Base-by-base conservation (phyloP, 2,113 vertebrate species). In the Saiga tatarica region DNA sequence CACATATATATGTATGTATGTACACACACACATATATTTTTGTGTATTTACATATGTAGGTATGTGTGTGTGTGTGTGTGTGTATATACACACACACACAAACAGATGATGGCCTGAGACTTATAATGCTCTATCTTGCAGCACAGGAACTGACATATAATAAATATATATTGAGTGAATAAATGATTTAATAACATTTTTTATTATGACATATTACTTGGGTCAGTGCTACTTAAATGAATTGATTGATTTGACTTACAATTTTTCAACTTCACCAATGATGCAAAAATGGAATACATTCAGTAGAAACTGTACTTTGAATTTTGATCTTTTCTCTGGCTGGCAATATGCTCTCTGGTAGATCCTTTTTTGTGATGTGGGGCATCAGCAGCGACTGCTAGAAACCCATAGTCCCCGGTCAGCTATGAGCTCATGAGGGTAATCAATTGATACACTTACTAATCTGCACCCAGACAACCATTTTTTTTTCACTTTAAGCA, bases 91-190 rank as follows among this genome's bases (percentile, higher is more conserved):
- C 17, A 53, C 52, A 57, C 8, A 57, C 23, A 59, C 10, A 59
- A 5, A 26, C 10, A 59, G 25, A 59, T 33, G 5, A 59, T 33
- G 2, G 52, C 23, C 12, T 4, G 0, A 10, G 33, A 25, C 17
- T n/a, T 52, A 50, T 5, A 36, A 53, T 83, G 50, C 3, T 36
- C 5, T 74, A 33, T 94, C 15, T 83, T 17, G 12, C 9, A 39
- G 45, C 11, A 23, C 12, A 76, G 33, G 26, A 47, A 36, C 5
- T 84, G 39, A n/a, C 7, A 88, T 74, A 64, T 55, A 78, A 89
- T 87, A 84, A 55, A 42, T 95, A 53, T 33, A 83, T 71, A 17
- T 16, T 84, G 62, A 89, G n/a, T 45, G 30, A 89, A 50, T 76
- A 50, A 59, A 17, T 13, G 33, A 87, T 94, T 55, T 53, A 67